phyloP scores from a whole-genome alignment of 2,113 vertebrate species.

The Strigops habroptila region DNA sequence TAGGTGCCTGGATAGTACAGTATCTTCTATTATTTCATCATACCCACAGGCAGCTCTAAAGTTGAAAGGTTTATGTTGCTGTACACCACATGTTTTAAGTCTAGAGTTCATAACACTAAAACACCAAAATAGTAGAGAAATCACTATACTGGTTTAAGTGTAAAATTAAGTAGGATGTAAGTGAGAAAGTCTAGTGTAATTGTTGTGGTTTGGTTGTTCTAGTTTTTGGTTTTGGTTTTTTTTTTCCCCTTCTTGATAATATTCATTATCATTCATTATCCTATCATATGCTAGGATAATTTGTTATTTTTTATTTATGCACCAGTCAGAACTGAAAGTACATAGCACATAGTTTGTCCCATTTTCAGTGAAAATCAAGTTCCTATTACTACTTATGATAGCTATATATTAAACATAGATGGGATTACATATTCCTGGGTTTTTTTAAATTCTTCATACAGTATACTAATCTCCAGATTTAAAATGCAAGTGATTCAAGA shows the following conservation, averaged over 20 bases:
- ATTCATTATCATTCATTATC: neutral
- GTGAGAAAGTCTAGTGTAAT: neutral
- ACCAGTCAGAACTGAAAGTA: neutral
- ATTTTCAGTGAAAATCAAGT: neutral
- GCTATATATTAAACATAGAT: neutral
- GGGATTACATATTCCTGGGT: neutral
- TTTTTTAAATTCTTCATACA: neutral
- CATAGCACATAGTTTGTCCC: neutral
- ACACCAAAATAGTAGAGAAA: neutral
- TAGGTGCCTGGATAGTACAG: neutral
- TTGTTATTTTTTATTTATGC: neutral
- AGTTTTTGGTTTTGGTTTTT: neutral
- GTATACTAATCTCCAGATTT: neutral
- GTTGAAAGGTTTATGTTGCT: neutral
- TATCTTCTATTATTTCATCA: neutral
- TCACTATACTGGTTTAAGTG: neutral
- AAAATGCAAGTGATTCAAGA: neutral
- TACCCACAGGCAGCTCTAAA: neutral
- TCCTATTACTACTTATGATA: neutral
- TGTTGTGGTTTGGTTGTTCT: neutral
- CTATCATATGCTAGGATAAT: neutral
- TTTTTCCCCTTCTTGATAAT: neutral
- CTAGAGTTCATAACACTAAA: neutral
- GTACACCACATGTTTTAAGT: neutral
- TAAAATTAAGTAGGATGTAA: neutral